Conservation (phyloP, 1,140 invertebrate genomes). For the Drosophila sp. region DNA sequence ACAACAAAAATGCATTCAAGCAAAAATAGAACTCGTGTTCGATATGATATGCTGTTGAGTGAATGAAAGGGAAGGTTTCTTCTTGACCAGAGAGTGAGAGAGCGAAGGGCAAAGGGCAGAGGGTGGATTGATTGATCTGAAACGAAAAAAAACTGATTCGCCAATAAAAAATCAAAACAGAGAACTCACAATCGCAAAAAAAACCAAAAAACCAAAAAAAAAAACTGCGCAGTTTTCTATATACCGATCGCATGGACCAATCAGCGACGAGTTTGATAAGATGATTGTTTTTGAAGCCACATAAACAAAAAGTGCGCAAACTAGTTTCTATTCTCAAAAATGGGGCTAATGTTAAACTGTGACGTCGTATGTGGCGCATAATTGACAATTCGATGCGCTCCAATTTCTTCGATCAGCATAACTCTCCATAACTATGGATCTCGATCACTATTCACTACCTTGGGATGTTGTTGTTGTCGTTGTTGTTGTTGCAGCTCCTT, state of each 20-base stretch:
- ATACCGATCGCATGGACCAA: constrained; percentile 63
- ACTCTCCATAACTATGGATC: neutral
- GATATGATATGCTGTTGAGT: too few species aligned
- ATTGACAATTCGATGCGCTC: constrained; percentile 27
- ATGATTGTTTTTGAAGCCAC: constrained; percentile 52
- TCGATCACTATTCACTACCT: neutral
- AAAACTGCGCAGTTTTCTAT: constrained; percentile 71
- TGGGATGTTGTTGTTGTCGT: constrained; percentile 31
- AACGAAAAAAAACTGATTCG: constrained; percentile 32
- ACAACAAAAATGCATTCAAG: constrained; percentile 7
- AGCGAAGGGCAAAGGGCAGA: neutral
- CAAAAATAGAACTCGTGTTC: neutral
- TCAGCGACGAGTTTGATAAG: constrained; percentile 73
- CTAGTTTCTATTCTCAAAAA: constrained; percentile 38
- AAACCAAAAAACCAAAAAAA: constrained; percentile 40
- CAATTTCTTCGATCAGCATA: constrained; percentile 2
- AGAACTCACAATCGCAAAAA: constrained; percentile 40
- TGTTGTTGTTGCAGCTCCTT: constrained; percentile 11
- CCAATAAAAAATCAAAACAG: constrained; percentile 77
- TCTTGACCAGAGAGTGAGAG: constrained; percentile 6
- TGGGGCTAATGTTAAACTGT: constrained; percentile 14
- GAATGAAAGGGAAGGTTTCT: constrained; percentile 24
- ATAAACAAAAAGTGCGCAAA: constrained; percentile 47
- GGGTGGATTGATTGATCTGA: constrained; percentile 46
- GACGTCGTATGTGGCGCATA: constrained; percentile 21